Evolutionary conservation across 2,797 vertebrate species (phyloP), one percentile per base, ranked within the genome.

Genomic region (Alcedo atthis): DNA sequence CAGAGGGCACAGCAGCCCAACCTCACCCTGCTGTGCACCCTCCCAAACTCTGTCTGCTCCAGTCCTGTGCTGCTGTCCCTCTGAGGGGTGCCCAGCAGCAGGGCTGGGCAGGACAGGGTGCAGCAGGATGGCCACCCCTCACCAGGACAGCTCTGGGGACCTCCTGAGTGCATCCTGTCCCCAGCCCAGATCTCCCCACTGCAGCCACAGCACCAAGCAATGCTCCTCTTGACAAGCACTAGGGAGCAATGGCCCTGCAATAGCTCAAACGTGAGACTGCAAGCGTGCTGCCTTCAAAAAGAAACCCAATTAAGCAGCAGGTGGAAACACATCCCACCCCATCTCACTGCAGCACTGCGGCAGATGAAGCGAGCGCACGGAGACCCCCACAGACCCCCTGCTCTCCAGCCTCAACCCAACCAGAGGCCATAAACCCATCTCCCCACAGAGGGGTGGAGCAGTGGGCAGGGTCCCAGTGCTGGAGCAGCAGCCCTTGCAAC

Each of bases 351-450:
- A 30, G 61, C n/a, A 8, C 66, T 9, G 12, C 42, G 13, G 20
- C 14, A n/a, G 46, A 28, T 0, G 2, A 48, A 48, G 46, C 0
- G 5, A 73, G 54, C 13, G 8, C 1, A 1, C 3, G 7, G 40
- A 30, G 46, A 26, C 18, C 25, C 37, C 19, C 2, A 3, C 7
- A 9, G 6, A 16, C 28, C 43, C 68, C 77, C 20, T 32, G 32
- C 35, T 37, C 62, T 42, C 33, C 30, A 10, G n/a, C 30, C 22
- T 46, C 37, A 17, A 30, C 22, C 17, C n/a, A 40, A 53, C 20
- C 59, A 53, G 28, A 21, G 75, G 33, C 18, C 33, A 40, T 12
- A 26, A 48, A 13, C 33, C n/a, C 53, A 24, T 5, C 49, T 62
- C 48, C 13, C 25, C 59, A 8, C 1, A 3, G 35, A 1, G 5